These are phyloP conservation scores for Zelostemma sp. DNA, from an alignment of 1,140 invertebrate genomes.

Conservation along the genomic window DNA sequence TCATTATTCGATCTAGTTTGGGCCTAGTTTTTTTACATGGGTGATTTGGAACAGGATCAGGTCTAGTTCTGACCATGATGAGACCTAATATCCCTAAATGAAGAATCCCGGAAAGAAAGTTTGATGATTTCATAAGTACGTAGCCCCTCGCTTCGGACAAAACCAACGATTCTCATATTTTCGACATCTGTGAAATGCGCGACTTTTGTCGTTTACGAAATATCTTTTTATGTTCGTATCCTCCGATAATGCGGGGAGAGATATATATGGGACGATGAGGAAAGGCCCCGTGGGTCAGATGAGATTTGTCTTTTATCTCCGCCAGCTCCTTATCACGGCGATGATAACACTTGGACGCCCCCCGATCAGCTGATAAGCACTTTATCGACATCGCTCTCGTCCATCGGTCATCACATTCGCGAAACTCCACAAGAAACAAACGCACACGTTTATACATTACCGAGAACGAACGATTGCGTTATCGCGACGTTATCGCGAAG, in stretches of 20 bases:
- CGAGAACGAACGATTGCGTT: background rate
- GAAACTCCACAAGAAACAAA: slow-evolving; percentile 48
- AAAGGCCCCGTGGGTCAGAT: slow-evolving; percentile 65
- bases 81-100: too few relatives aligned
- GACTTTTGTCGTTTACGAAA: slow-evolving; percentile 9
- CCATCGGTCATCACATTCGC: slow-evolving; percentile 55
- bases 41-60: too few relatives aligned
- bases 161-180: too few relatives aligned
- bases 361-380: slow-evolving; percentile 68
- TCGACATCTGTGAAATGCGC: too few relatives aligned
- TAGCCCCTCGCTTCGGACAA: too few relatives aligned
- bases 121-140: too few relatives aligned
- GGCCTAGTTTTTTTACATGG: too few relatives aligned
- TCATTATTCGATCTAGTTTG: too few relatives aligned
- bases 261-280: slow-evolving; percentile 32
- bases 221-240: slow-evolving; percentile 39
- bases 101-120: too few relatives aligned
- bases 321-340: slow-evolving; percentile 55
- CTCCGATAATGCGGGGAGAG: slow-evolving; percentile 38
- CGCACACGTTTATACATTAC: background rate
- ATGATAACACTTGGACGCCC: slow-evolving; percentile 68
- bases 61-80: too few relatives aligned
- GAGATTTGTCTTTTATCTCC: slow-evolving; percentile 63
- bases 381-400: slow-evolving; percentile 61
- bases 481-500: background rate